Conservation (phyloP, 2,888 invertebrate genomes). For the Cerceris ruficornis region DNA sequence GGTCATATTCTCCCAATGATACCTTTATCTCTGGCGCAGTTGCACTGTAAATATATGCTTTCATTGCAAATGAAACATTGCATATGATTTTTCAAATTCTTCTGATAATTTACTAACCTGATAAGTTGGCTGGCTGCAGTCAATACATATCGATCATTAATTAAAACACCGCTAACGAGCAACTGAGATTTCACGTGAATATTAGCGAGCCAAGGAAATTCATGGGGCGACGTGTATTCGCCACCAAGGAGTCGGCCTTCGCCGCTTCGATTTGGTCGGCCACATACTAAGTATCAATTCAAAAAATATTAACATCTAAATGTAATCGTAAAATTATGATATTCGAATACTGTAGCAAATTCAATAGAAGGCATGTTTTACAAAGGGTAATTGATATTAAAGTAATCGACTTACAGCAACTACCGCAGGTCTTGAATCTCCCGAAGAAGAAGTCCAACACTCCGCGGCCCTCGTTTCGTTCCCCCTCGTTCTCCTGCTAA, state of each 20-base stretch:
- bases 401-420: constrained; percentile 77
- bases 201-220: constrained; percentile 84
- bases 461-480: constrained; percentile 65
- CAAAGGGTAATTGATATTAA: constrained; percentile 2
- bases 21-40: constrained; percentile 82
- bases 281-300: constrained; percentile 78
- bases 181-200: constrained; percentile 80
- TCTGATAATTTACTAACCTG: constrained; percentile 78
- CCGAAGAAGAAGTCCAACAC: constrained; percentile 74
- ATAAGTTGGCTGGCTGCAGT: constrained; percentile 83
- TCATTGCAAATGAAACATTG: neutral
- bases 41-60: constrained; percentile 54
- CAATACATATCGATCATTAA: constrained; percentile 84
- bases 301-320: constrained; percentile 1
- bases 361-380: too few species aligned
- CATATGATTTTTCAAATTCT: neutral
- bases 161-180: constrained; percentile 82
- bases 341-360: neutral
- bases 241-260: constrained; percentile 82
- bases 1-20: constrained; percentile 83
- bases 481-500: constrained; percentile 23
- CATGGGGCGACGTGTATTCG: constrained; percentile 82
- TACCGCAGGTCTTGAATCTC: constrained; percentile 73
- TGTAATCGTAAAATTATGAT: neutral
- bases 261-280: constrained; percentile 81